Conservation (phyloP, 1,140 invertebrate genomes). For the Camponotus pennsylvanicus region DNA sequence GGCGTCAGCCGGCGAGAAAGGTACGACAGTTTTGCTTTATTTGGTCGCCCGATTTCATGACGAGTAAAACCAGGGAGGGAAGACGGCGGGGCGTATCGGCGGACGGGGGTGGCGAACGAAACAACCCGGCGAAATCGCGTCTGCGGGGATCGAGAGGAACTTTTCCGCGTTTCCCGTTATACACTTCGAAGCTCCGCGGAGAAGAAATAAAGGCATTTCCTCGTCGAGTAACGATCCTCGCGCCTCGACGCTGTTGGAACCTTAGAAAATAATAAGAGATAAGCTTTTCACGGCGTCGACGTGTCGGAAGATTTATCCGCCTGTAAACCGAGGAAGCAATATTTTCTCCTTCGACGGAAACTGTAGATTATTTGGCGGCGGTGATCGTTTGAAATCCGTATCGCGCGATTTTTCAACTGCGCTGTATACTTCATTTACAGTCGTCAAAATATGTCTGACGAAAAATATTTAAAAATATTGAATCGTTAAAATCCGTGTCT, state of each 20-base stretch:
- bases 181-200: neutral
- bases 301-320: slow-evolving; percentile 39
- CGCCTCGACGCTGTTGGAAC: slow-evolving; percentile 34
- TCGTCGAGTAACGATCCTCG: slow-evolving; percentile 32
- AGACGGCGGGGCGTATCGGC: neutral
- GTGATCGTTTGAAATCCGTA: neutral
- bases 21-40: slow-evolving; percentile 74
- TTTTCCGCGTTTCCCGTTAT: slow-evolving; percentile 7
- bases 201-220: slow-evolving; percentile 48
- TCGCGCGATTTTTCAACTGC: neutral
- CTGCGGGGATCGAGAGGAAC: slow-evolving; percentile 47
- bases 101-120: neutral
- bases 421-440: neutral
- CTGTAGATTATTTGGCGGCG: slow-evolving; percentile 2
- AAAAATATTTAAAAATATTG: no score
- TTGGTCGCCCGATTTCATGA: slow-evolving; percentile 72
- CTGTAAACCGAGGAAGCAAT: slow-evolving; percentile 36
- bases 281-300: slow-evolving; percentile 33
- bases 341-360: slow-evolving; percentile 8
- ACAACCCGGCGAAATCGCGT: slow-evolving; percentile 31
- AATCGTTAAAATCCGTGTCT: neutral
- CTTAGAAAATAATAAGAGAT: slow-evolving; percentile 56
- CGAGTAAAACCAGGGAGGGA: slow-evolving; percentile 52
- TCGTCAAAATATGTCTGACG: no score
- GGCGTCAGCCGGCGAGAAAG: slow-evolving; percentile 30